These are phyloP conservation scores for Okamejei kenojei DNA, from an alignment of 2,797 vertebrate species.

Conservation along the genomic window DNA sequence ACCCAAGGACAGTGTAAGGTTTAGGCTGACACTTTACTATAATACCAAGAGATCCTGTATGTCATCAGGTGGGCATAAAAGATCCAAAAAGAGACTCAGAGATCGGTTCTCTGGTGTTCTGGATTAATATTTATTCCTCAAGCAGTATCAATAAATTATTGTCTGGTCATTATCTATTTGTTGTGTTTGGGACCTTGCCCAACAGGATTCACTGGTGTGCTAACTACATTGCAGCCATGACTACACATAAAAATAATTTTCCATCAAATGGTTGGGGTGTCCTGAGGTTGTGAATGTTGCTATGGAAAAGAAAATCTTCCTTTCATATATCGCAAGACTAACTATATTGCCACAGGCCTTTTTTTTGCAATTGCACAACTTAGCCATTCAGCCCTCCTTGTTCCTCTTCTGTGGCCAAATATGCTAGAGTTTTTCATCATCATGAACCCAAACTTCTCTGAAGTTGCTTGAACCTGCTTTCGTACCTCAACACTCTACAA, in stretches of 20 bases:
- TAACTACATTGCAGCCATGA: background rate
- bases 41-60: background rate
- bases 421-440: background rate
- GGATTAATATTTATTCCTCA: background rate
- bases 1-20: background rate
- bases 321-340: background rate
- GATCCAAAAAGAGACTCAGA: background rate
- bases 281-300: background rate
- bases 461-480: background rate
- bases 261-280: background rate
- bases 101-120: background rate
- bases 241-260: background rate
- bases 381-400: background rate
- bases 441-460: background rate
- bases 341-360: background rate
- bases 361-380: background rate
- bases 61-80: background rate
- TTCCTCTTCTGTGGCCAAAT: background rate
- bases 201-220: background rate
- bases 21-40: background rate
- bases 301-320: background rate
- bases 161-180: background rate
- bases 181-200: background rate
- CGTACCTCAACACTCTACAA: background rate
- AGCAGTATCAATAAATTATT: background rate